Evolutionary conservation across 1,140 invertebrate genomes (phyloP).

Genomic region (Musca vetustissima): DNA sequence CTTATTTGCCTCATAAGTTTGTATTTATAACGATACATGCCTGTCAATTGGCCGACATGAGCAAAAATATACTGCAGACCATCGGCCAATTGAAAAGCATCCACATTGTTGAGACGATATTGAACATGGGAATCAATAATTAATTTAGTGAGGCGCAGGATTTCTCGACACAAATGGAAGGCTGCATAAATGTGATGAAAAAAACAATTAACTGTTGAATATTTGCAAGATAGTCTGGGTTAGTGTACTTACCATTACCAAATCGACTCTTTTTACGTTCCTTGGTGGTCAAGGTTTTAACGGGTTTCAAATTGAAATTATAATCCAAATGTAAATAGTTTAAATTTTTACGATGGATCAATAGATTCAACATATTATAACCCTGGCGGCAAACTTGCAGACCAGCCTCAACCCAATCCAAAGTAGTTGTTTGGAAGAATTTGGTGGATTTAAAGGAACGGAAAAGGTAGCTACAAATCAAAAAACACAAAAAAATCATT

Average conservation of each 20-base stretch:
- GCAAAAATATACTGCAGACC: slow-evolving; percentile 99
- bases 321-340: slow-evolving; percentile 99
- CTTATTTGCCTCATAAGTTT: slow-evolving; percentile 99
- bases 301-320: slow-evolving; percentile 99
- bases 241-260: slow-evolving; percentile 79
- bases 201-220: no score
- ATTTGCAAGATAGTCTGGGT: no score
- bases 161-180: slow-evolving; percentile 98
- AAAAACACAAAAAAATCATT: slow-evolving; percentile 2
- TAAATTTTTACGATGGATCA: slow-evolving; percentile 99
- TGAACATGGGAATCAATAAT: slow-evolving; percentile 99
- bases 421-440: slow-evolving; percentile 98
- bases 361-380: slow-evolving; percentile 98
- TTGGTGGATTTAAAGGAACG: slow-evolving; percentile 99
- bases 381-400: slow-evolving; percentile 98
- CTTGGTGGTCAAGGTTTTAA: slow-evolving; percentile 98
- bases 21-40: slow-evolving; percentile 99
- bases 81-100: slow-evolving; percentile 98
- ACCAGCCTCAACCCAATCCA: slow-evolving; percentile 99
- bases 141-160: slow-evolving; percentile 94
- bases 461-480: slow-evolving; percentile 85
- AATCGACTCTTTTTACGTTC: slow-evolving; percentile 99
- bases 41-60: slow-evolving; percentile 98
- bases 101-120: slow-evolving; percentile 98
- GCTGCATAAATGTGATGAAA: no score